Conservation (phyloP, 2,113 vertebrate genomes). For the Microtus pennsylvanicus region DNA sequence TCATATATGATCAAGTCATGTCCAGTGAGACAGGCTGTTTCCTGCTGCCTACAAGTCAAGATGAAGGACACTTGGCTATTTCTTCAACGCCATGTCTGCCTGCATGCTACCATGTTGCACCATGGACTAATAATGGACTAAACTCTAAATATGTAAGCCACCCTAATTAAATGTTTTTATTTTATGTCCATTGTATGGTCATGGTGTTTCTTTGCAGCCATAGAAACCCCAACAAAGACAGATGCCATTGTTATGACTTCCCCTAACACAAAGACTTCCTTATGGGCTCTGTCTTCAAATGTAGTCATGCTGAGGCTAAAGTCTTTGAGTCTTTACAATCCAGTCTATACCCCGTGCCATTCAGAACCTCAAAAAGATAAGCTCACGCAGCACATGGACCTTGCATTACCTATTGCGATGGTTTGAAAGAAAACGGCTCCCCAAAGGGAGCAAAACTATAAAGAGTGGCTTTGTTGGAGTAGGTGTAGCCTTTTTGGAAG, state of each 20-base stretch:
- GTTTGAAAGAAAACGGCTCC: background rate
- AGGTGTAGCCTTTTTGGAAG: background rate
- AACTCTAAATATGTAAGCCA: background rate
- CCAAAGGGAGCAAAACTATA: background rate
- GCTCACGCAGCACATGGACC: background rate
- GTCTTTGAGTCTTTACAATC: background rate
- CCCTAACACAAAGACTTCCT: background rate
- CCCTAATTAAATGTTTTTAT: background rate
- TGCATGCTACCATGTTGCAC: background rate
- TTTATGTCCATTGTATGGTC: background rate
- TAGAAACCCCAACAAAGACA: background rate
- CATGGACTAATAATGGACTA: background rate
- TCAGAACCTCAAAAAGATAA: background rate
- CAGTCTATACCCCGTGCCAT: background rate
- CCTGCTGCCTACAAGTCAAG: background rate
- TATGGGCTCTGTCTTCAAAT: background rate
- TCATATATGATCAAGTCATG: background rate
- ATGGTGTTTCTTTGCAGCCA: background rate
- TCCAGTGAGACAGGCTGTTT: background rate
- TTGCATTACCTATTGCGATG: background rate
- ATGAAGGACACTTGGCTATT: background rate
- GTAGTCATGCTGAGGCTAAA: background rate
- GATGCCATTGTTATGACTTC: background rate
- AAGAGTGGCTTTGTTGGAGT: background rate
- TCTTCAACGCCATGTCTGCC: background rate